Evolutionary conservation across 1,140 invertebrate genomes (phyloP).

Genomic region (Zaprionus taronus): DNA sequence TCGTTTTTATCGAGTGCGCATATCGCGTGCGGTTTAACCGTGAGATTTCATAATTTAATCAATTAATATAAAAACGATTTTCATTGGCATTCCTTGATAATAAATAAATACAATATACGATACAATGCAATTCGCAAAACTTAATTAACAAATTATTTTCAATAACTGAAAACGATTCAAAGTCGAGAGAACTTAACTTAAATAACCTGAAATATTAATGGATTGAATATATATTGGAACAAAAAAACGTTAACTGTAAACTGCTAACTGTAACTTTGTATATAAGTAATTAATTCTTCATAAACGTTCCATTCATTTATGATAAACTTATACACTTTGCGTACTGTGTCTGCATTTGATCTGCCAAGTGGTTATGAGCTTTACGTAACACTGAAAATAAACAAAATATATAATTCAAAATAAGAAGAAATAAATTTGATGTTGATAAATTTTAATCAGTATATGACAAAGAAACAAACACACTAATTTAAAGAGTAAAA

Average conservation of each 20-base stretch:
- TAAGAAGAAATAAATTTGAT: neutral
- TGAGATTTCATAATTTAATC: neutral
- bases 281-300: neutral
- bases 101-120: neutral
- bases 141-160: conserved; percentile 2
- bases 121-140: neutral
- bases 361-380: conserved; percentile 62
- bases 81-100: neutral
- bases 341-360: conserved; percentile 39
- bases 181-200: neutral
- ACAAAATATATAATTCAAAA: conserved; percentile 32
- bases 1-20: conserved; percentile 36
- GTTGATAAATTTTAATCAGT: neutral
- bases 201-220: neutral
- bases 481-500: neutral
- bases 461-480: neutral
- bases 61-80: neutral
- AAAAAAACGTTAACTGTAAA: neutral
- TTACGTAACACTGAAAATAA: conserved; percentile 71
- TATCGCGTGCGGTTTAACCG: conserved; percentile 3
- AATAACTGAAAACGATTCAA: neutral
- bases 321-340: conserved; percentile 48
- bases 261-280: conserved; percentile 26
- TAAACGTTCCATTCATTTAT: neutral
- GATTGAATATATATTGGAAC: neutral